Percentiles rank a stretch among this genome's conserved stretches.
phyloP scores from a whole-genome alignment of 92 coral and sea anemone genomes.

The Desmophyllum pertusum region DNA sequence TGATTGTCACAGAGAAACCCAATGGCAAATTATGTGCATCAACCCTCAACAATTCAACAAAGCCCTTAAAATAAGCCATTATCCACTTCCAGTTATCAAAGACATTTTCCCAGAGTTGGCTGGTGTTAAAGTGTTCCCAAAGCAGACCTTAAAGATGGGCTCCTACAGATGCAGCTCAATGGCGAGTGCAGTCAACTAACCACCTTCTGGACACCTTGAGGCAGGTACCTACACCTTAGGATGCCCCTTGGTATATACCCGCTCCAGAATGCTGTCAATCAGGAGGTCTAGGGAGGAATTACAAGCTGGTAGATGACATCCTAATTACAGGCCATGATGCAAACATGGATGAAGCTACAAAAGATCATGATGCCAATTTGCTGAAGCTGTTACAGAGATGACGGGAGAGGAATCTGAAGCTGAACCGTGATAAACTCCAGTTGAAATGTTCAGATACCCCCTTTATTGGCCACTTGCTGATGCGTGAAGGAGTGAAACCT shows the following conservation, averaged over 20 bases:
- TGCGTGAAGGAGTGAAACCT: conserved; percentile 44
- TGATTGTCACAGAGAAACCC: conserved; percentile 34
- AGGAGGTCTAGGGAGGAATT: too few species aligned
- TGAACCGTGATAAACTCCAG: conserved; percentile 34
- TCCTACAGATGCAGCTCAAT: too few species aligned
- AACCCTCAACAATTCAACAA: conserved; percentile 7
- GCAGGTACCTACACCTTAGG: conserved; percentile 23
- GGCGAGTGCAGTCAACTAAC: conserved; percentile 19
- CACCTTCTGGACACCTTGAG: conserved; percentile 23
- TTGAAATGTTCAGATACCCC: conserved; percentile 32
- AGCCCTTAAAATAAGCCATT: conserved; percentile 38
- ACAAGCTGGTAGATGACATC: too few species aligned
- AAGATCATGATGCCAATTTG: conserved; percentile 42
- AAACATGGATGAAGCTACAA: conserved; percentile 21
- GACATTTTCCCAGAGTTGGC: conserved; percentile 36
- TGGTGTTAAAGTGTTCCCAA: conserved; percentile 31
- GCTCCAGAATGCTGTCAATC: too few species aligned
- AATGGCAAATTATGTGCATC: conserved; percentile 26
- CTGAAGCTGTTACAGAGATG: conserved; percentile 33
- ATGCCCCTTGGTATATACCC: conserved; percentile 52
- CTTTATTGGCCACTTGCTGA: conserved; percentile 47
- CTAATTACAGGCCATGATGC: conserved; percentile 44
- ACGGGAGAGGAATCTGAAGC: conserved; percentile 33
- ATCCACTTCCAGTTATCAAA: conserved; percentile 35
- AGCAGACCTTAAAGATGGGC: conserved; percentile 32